phyloP scores from a whole-genome alignment of 2,113 vertebrate species.

The Myotis yumanensis region DNA sequence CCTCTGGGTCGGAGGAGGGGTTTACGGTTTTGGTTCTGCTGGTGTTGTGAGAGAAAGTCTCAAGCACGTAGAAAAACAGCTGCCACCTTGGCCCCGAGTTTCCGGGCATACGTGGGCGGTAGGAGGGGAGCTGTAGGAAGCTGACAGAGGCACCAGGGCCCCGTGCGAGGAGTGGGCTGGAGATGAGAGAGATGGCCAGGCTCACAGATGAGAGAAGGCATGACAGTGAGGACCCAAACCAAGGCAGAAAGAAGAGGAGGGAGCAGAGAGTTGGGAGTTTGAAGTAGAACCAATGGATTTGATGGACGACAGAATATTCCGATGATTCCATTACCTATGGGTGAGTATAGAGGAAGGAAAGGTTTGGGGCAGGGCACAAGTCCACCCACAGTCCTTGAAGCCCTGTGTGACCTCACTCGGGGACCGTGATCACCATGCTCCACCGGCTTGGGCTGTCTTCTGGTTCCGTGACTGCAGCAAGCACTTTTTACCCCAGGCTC shows the following conservation, averaged over 20 bases:
- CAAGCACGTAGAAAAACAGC: background rate
- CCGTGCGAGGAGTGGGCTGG: too few species aligned
- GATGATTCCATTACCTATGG: background rate
- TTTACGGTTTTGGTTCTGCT: background rate
- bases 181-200: background rate
- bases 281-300: background rate
- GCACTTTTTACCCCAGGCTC: background rate
- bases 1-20: background rate
- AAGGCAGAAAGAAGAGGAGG: background rate
- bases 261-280: background rate
- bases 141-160: background rate
- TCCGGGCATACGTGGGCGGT: fast-evolving
- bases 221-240: background rate
- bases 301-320: background rate
- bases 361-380: background rate
- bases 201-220: too few species aligned
- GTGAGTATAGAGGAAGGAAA: background rate
- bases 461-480: background rate
- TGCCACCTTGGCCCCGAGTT: background rate
- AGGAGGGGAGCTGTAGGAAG: background rate
- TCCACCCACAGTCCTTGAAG: background rate
- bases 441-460: background rate
- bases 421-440: background rate
- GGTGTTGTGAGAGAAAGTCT: background rate
- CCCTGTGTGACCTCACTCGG: background rate